Evolutionary conservation across 2,797 vertebrate species (phyloP).

Genomic region (Eupleurogrammus muticus): DNA sequence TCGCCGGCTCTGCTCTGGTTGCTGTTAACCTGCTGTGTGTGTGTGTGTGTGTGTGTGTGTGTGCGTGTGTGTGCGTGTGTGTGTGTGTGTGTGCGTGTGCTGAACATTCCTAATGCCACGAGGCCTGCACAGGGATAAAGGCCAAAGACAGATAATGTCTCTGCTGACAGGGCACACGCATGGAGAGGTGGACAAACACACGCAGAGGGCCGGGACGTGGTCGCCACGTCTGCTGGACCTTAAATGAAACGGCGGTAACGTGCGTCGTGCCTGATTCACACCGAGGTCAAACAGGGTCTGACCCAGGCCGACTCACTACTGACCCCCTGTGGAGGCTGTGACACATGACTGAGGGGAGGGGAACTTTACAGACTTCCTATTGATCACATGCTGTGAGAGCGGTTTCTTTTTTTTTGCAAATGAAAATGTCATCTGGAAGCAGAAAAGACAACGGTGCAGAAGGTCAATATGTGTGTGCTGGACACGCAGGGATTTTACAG

Average conservation of each 20-base stretch:
- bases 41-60: neutral
- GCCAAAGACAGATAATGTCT: constrained; percentile 50
- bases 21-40: constrained; percentile 30
- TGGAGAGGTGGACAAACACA: neutral
- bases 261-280: neutral
- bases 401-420: constrained; percentile 6
- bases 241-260: constrained; percentile 1
- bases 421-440: neutral
- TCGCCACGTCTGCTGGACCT: constrained; percentile 2
- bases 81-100: constrained; percentile 2
- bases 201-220: neutral
- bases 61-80: constrained; percentile 7
- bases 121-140: constrained; percentile 47
- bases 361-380: constrained; percentile 16
- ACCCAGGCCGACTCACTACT: constrained; percentile 56
- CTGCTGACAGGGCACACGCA: constrained; percentile 30
- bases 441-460: neutral
- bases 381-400: neutral
- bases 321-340: constrained; percentile 66
- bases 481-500: too few relatives aligned
- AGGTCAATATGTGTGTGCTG: accelerated
- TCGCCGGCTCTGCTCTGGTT: constrained; percentile 1
- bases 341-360: constrained; percentile 13
- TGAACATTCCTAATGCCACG: constrained; percentile 38
- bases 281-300: constrained; percentile 39